Conservation (phyloP, 2,113 vertebrate genomes). For the Tylochromis polylepis region DNA sequence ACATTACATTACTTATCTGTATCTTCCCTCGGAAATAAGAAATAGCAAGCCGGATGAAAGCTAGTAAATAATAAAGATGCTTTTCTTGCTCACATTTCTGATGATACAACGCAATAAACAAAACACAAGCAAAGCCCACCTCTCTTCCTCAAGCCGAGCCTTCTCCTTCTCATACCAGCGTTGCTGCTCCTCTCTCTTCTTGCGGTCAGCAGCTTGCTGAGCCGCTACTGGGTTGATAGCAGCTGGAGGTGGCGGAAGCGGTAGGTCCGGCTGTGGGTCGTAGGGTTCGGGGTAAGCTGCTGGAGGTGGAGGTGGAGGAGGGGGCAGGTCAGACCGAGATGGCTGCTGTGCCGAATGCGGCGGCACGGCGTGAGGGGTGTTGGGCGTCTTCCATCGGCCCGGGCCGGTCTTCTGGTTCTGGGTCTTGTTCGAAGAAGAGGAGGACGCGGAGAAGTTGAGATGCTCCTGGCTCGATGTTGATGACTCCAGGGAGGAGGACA, state of each 20-base stretch:
- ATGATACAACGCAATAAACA: background rate
- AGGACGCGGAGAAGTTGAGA: constrained; percentile 84
- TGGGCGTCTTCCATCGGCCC: constrained; percentile 95
- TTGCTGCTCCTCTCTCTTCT: constrained; percentile 95
- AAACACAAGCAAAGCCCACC: background rate
- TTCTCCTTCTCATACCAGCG: constrained; percentile 99
- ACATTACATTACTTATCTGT: too few relatives aligned
- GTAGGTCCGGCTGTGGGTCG: constrained; percentile 77
- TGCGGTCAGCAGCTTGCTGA: constrained; percentile 81
- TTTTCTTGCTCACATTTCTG: background rate
- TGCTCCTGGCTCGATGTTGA: constrained; percentile 95
- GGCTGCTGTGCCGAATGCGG: constrained; percentile 77
- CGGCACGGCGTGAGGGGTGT: constrained; percentile 64
- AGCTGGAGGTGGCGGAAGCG: constrained; percentile 77
- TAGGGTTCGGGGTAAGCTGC: constrained; percentile 74
- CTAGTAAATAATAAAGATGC: background rate
- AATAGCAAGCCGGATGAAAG: background rate
- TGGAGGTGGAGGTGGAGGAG: constrained; percentile 85
- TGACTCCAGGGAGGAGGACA: constrained; percentile 86
- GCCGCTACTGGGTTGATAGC: constrained; percentile 12
- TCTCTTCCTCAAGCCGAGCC: constrained; percentile 92
- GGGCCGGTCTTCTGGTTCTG: constrained; percentile 89
- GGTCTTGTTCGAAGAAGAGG: constrained; percentile 75
- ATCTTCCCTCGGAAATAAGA: too few relatives aligned
- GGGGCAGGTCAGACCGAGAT: constrained; percentile 85